phyloP scores from a whole-genome alignment of 2,888 invertebrate genomes.

The Drosophila anomelani region DNA sequence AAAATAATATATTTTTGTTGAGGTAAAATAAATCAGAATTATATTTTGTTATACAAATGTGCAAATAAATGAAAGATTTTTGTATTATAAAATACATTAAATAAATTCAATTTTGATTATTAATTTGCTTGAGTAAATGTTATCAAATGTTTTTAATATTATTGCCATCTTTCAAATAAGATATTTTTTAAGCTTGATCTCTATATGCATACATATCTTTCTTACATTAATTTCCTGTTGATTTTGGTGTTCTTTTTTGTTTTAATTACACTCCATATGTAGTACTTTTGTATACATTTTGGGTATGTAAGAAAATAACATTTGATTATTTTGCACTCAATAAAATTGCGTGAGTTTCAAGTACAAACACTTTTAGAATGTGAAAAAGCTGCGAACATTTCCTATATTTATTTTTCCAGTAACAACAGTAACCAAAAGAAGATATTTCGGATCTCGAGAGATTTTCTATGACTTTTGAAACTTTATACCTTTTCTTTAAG shows the following conservation, averaged over 20 bases:
- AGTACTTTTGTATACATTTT: not conserved
- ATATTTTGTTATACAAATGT: too few species aligned
- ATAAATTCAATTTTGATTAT: too few species aligned
- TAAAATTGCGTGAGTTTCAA: slow-evolving; percentile 18
- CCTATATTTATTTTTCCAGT: not conserved
- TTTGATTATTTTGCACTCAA: slow-evolving; percentile 24
- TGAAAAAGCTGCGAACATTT: slow-evolving; percentile 3
- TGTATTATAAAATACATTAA: not conserved
- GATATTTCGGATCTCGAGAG: too few species aligned
- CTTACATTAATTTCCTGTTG: not conserved
- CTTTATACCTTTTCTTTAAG: not conserved
- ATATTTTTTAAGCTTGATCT: not conserved
- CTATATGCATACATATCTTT: not conserved
- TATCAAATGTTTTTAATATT: too few species aligned
- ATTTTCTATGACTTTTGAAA: not conserved
- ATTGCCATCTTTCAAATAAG: too few species aligned
- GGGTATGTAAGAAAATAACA: slow-evolving; percentile 1
- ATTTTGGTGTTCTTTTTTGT: not conserved
- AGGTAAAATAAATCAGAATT: too few species aligned
- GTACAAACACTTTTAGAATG: not conserved
- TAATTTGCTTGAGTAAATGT: not conserved
- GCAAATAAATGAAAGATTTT: too few species aligned
- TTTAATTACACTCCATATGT: slow-evolving; percentile 4
- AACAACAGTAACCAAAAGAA: too few species aligned
- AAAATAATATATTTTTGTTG: too few species aligned